phyloP scores from a whole-genome alignment of 2,797 vertebrate species.

The Clarias platycephalus region DNA sequence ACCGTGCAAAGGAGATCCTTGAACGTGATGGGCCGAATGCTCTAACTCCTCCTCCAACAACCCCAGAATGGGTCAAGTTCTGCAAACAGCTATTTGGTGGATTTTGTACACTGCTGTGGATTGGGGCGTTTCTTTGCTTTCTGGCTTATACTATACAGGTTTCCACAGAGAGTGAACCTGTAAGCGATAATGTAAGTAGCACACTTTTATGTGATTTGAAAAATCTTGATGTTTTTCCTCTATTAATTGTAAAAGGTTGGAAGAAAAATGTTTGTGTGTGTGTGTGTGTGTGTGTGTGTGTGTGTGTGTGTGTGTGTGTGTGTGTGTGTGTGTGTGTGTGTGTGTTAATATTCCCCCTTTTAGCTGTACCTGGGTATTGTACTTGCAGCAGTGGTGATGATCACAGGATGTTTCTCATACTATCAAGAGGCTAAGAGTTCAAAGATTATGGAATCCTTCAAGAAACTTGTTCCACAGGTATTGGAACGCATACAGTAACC shows the following conservation, averaged over 20 bases:
- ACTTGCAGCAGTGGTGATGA: constrained; percentile 90
- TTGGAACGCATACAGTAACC: neutral
- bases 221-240: neutral
- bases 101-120: constrained; percentile 95
- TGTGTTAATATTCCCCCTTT: neutral
- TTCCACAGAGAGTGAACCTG: constrained; percentile 78
- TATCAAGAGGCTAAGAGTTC: constrained; percentile 98
- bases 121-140: constrained; percentile 92
- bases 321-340: neutral
- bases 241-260: neutral
- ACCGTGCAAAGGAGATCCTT: constrained; percentile 87
- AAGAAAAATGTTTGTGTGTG: too few relatives aligned
- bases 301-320: too few relatives aligned
- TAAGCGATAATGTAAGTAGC: constrained; percentile 87
- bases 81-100: constrained; percentile 94
- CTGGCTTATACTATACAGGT: constrained; percentile 86
- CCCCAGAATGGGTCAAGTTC: constrained; percentile 96
- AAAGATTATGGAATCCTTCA: constrained; percentile 98
- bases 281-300: too few relatives aligned
- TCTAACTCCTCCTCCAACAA: constrained; percentile 93
- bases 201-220: neutral
- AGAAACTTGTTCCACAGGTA: constrained; percentile 96
- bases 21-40: constrained; percentile 89
- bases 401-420: constrained; percentile 97
- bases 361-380: constrained; percentile 91